Base-by-base conservation (phyloP, 2,113 vertebrate species). In the Xyrauchen texanus region DNA sequence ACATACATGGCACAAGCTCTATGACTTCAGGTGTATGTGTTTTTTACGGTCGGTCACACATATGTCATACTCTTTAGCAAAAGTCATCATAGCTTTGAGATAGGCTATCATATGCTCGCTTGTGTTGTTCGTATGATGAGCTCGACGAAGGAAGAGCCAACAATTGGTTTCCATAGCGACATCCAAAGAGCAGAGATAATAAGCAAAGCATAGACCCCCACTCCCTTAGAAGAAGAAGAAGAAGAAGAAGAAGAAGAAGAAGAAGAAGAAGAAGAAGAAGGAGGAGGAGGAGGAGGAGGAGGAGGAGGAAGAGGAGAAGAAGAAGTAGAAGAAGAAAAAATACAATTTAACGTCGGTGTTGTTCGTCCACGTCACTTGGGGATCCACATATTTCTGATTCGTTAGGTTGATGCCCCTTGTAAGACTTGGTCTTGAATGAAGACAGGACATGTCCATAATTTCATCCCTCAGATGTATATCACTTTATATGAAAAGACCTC, bases 111-210 rank as follows among this genome's bases (percentile, higher is more conserved):
- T 70, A 51, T 58, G 58, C 51, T 64, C 64, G 76, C 60, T 66
- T 55, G 46, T 74, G 65, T 78, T 79, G 77, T 81, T 79, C 67
- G 75, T 81, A 81, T 72, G 76, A 85, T 79, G 76, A 81, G 76
- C 81, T 81, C 53, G 7, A 77, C 75, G 78, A 85, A 71, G 78
- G 65, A 72, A 78, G 65, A 78, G 76, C 70, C 79, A 78, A 75
- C 75, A 76, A 81, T 62, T 76, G 81, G 81, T 85, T 85, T 85
- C 84, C 84, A 85, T 85, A 76, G 84, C 77, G 84, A 85, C 84
- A 61, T 49, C 69, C 71, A 76, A 81, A 79, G 79, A 83, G 69
- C 44, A 73, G 58, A n/a, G 78, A 85, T 85, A 85, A 85, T 78
- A 81, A 72, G 71, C 79, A 79, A 70, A 68, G 45, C 51, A 73